Evolutionary conservation across 92 coral and sea anemone species (phyloP), one percentile per base, ranked within the genome.

Genomic region (Palythoa heliodiscus): DNA sequence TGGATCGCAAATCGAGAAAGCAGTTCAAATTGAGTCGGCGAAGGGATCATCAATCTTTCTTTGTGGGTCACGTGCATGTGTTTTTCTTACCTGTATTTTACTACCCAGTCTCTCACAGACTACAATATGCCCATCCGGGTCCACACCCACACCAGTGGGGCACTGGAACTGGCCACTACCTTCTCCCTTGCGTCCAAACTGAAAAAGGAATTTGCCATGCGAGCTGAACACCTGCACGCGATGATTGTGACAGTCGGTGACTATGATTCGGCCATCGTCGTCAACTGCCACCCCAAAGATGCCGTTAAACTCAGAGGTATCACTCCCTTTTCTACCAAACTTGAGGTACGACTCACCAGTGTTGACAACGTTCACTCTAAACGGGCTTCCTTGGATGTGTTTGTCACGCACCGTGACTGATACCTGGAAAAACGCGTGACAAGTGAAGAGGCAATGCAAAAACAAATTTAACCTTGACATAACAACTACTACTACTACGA

Each of bases 141-240:
- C 98, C 86, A 96, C 91, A 40, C 98, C 98, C 7, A 96, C 99
- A 66, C 99, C 99, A 25, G 99, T 96, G 73, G 99, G 99, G 82
- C 99, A 94, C 90, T 96, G 99, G 87, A 96, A 96, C 89, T 96
- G 98, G 35, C 99, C 99, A 40, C 95, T 94, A 14, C 99, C 99
- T 48, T 96, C 99, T 10, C 99, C 99, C 83, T 96, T 96, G 82
- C 99, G 99, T 48, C 99, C 99, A 87, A 96, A 96, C 89, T 96
- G 97, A 87, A 92, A 96, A 75, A 96, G 84, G 71, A 95, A 96
- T 19, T 92, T 93, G 63, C 99, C 99, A 47, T 94, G 95, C 37
- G 97, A 87, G 76, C 93, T 95, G 79, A 96, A 96, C n/a, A 96
- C 99, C 84, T 96, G 99, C 3, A 96, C 99, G 29, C 99, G 95